Conservation (phyloP, 2,113 vertebrate genomes). For the Sitta europaea region DNA sequence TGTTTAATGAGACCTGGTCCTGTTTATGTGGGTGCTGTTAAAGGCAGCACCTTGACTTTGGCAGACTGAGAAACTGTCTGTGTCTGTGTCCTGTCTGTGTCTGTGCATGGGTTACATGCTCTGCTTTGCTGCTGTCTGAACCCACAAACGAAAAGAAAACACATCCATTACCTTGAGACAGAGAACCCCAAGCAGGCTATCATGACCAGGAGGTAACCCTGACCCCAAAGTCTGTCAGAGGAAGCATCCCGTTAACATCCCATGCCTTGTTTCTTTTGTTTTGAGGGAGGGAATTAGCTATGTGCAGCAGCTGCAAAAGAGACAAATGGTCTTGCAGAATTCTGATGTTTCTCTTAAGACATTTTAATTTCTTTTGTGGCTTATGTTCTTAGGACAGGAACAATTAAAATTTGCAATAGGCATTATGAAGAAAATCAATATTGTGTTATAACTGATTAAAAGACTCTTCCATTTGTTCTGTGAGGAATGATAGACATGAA, state of each 20-base stretch:
- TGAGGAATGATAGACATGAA: background rate
- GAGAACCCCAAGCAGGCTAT: background rate
- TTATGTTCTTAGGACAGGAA: background rate
- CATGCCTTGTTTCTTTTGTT: background rate
- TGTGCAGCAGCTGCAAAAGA: background rate
- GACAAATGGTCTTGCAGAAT: background rate
- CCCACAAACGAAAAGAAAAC: background rate
- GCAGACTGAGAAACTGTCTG: rapidly evolving
- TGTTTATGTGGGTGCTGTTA: background rate
- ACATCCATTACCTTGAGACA: background rate
- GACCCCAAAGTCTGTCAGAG: rapidly evolving
- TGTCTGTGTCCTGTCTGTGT: background rate
- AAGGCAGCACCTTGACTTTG: background rate
- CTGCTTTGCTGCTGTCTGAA: background rate
- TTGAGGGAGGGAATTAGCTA: background rate
- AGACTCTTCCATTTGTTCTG: background rate
- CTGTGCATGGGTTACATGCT: background rate
- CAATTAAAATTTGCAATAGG: background rate
- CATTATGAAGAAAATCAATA: background rate
- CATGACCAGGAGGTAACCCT: background rate
- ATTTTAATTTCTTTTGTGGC: background rate
- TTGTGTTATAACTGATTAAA: background rate
- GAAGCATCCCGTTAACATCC: background rate
- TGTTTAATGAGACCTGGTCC: background rate
- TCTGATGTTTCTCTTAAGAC: background rate